Base-by-base conservation (phyloP, 2,888 invertebrate species). In the Diarsia rubi region DNA sequence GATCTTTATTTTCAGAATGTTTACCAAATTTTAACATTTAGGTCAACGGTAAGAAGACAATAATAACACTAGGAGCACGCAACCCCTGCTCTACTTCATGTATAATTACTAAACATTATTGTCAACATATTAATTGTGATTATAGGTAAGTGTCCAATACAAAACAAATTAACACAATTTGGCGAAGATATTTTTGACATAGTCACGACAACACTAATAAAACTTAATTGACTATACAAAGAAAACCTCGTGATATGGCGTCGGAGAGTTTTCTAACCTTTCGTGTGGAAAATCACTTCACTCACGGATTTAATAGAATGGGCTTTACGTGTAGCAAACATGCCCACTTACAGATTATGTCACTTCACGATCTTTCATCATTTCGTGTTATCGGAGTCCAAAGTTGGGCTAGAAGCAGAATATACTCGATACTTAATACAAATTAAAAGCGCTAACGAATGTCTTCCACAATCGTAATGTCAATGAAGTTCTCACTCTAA, bases 281-380 rank as follows among this genome's bases (percentile, higher is more conserved):
- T 79, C 45, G 57, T 65, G 73, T 76, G 87, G 79, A 85, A 87
- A 87, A 79, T 77, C 47, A 81, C 82, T 75, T 31, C 1, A 77
- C 62, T 62, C 59, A 60, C 44, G 67, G 62, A 78, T 70, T 73
- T 67, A 54, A 63, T 68, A 60, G 42, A 81, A 66, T 63, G 24
- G 19, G 14, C 27, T 49, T 27, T 83, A 85, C 83, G 85, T 75
- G 67, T 12, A n/a, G 27, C n/a, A n/a, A 45, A 44, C 87, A 75
- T 84, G 87, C 47, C 42, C 42, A 27, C 54, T 3, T 47, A 16
- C 31, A 76, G 47, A 67, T 77, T 42, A 24, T 72, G 72, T 60
- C 59, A 69, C 52, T 57, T 57, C 63, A 66, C 75, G 52, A 54
- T 83, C 64, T 75, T 74, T 69, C 37, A 83, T 74, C 73, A 64